phyloP scores from a whole-genome alignment of 2,797 vertebrate species.

The Loris lydekkerianus region DNA sequence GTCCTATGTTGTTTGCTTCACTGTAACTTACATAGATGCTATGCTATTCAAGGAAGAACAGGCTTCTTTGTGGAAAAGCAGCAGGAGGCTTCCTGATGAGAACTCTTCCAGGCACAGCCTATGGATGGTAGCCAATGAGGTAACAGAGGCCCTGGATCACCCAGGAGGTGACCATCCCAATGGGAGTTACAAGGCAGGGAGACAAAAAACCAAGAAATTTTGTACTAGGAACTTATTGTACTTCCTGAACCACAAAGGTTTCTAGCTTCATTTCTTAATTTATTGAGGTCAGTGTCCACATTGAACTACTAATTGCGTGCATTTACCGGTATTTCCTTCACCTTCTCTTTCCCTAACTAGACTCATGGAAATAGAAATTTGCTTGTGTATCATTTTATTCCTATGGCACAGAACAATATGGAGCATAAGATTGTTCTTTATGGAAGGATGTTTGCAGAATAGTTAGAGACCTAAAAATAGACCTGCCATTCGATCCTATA shows the following conservation, averaged over 20 bases:
- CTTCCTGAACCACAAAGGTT: neutral
- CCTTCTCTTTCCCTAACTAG: neutral
- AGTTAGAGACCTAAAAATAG: no score
- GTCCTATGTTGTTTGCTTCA: neutral
- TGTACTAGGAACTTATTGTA: neutral
- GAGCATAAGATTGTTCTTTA: neutral
- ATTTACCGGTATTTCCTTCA: neutral
- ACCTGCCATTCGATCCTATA: no score
- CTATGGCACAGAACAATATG: neutral
- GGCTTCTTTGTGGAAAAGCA: neutral
- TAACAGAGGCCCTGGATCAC: neutral
- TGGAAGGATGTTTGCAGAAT: no score
- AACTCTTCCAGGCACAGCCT: neutral
- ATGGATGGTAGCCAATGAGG: neutral
- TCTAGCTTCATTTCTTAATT: conserved; percentile 2
- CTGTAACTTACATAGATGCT: neutral
- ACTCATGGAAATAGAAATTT: neutral
- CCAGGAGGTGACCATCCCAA: neutral
- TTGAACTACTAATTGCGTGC: neutral
- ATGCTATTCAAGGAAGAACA: neutral
- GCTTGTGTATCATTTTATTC: neutral
- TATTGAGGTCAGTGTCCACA: neutral
- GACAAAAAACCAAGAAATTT: neutral
- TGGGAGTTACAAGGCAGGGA: neutral
- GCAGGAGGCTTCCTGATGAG: neutral